These are phyloP conservation scores for Siderastrea siderea DNA, from an alignment of 92 coral and sea anemone genomes.

Conservation along the genomic window DNA sequence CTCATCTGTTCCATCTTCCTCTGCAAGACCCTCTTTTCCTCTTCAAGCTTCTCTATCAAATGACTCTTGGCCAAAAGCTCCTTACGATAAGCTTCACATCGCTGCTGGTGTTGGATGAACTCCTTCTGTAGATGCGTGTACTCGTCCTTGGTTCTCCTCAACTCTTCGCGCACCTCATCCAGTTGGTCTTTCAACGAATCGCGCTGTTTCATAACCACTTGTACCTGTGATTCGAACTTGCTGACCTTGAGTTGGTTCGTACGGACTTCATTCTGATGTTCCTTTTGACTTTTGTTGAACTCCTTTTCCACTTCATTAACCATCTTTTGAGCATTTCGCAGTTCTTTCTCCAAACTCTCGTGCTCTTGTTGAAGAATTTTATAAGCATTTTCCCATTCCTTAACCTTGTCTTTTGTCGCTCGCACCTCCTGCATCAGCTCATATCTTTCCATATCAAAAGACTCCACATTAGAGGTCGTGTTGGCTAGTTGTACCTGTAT, in stretches of 20 bases:
- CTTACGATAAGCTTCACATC: slow-evolving; percentile 89
- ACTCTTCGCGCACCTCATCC: slow-evolving; percentile 84
- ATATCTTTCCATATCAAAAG: slow-evolving; percentile 75
- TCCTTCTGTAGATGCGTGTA: slow-evolving; percentile 89
- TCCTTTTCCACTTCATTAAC: slow-evolving; percentile 76
- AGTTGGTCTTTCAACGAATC: slow-evolving; percentile 85
- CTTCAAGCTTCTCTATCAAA: slow-evolving; percentile 83
- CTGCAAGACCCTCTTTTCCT: slow-evolving; percentile 72
- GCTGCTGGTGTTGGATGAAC: slow-evolving; percentile 93
- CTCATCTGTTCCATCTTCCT: slow-evolving; percentile 77
- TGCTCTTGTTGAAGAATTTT: slow-evolving; percentile 84
- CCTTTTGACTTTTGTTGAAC: slow-evolving; percentile 71
- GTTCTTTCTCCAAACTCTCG: slow-evolving; percentile 70
- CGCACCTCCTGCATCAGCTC: slow-evolving; percentile 81
- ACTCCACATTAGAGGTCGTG: slow-evolving; percentile 67
- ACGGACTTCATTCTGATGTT: slow-evolving; percentile 80
- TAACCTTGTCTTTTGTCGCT: slow-evolving; percentile 64
- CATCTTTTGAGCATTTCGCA: slow-evolving; percentile 68
- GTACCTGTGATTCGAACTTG: slow-evolving; percentile 89
- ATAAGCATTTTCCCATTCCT: slow-evolving; percentile 85
- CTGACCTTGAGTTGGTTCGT: slow-evolving; percentile 81
- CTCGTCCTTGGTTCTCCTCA: slow-evolving; percentile 82
- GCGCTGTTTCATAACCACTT: slow-evolving; percentile 84
- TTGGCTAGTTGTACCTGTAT: slow-evolving; percentile 73
- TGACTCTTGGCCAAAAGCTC: slow-evolving; percentile 87